Evolutionary conservation across 2,113 vertebrate genomes (phyloP), one percentile per base, ranked within the genome.

Genomic region (Passer domesticus): DNA sequence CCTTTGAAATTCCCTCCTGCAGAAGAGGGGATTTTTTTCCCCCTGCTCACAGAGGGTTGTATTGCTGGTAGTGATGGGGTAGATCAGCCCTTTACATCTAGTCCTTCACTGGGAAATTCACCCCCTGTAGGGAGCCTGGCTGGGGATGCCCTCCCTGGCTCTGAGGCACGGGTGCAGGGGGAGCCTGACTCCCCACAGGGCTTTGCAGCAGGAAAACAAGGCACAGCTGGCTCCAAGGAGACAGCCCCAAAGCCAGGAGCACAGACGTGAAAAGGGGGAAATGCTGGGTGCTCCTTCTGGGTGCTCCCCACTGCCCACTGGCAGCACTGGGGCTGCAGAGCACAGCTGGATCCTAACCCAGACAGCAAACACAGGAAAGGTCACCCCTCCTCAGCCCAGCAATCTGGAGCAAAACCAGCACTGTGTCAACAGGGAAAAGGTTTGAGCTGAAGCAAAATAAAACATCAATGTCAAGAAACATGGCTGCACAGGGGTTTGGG

Each of bases 321-420:
- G 30, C 67, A 67, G 43, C 18, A 19, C 5, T 1, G 16, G 49
- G 35, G 62, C 70, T 80, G 90, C 35, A 28, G 39, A 66, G 87
- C 82, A n/a, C 5, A 6, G 78, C 52, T 6, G 15, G 72, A 60
- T 74, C 64, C 52, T 4, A 13, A 67, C 66, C 78, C 95, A 78
- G 75, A 92, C 78, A 78, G 91, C 86, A 96, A 95, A 94, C 81
- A 94, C 3, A 0, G 87, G 53, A 95, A 95, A 96, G 89, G 94
- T 94, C 92, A 94, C 64, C 77, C 46, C 56, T 47, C 83, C 77
- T 75, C 75, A 13, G 44, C 39, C 79, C 35, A 6, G 79, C n/a
- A 8, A 50, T 60, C 52, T 33, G 8, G 1, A 84, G 87, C 56
- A 67, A 49, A 94, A 80, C 77, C 0, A 6, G 49, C 15, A 1